Conservation (phyloP, 1,140 invertebrate genomes). For the Drosophila equinoxialis region DNA sequence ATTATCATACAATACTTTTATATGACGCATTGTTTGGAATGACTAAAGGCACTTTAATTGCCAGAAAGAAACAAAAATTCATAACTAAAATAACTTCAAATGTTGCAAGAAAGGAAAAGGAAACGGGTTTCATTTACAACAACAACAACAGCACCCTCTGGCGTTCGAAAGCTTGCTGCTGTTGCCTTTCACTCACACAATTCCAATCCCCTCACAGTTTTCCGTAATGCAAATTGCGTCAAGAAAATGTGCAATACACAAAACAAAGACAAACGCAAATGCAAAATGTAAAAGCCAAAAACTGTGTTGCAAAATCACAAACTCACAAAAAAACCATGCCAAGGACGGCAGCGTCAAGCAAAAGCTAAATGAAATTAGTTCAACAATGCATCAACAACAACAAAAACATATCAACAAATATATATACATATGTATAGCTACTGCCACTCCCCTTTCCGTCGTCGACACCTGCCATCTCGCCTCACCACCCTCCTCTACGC, state of each 20-base stretch:
- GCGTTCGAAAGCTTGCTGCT: slow-evolving; percentile 1
- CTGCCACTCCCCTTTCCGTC: not conserved
- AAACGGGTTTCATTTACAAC: not conserved
- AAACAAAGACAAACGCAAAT: slow-evolving; percentile 42
- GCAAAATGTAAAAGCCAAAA: slow-evolving; percentile 14
- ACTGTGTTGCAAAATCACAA: slow-evolving; percentile 62
- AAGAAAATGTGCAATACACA: slow-evolving; percentile 61
- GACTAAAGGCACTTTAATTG: slow-evolving; percentile 41
- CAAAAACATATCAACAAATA: not conserved
- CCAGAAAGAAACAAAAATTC: slow-evolving; percentile 3
- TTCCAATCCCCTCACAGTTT: slow-evolving; percentile 35
- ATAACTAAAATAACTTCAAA: slow-evolving; percentile 11
- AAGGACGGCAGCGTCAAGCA: slow-evolving; percentile 53
- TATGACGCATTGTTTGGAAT: slow-evolving; percentile 51
- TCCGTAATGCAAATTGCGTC: slow-evolving; percentile 62
- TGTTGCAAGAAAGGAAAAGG: slow-evolving; percentile 22
- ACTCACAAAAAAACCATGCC: slow-evolving; percentile 60
- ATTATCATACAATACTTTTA: slow-evolving; percentile 28
- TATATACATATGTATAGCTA: not conserved
- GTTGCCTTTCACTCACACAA: slow-evolving; percentile 23
- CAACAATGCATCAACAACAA: slow-evolving; percentile 50
- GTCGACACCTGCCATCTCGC: slow-evolving; percentile 11
- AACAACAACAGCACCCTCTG: not conserved
- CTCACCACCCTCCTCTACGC: not conserved
- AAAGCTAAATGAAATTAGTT: slow-evolving; percentile 73